A percentile compares a stretch with the other conserved stretches of the same genome.
phyloP scores from a whole-genome alignment of 35 echinoderm and acorn worm genomes.

The Heliocidaris tuberculata region DNA sequence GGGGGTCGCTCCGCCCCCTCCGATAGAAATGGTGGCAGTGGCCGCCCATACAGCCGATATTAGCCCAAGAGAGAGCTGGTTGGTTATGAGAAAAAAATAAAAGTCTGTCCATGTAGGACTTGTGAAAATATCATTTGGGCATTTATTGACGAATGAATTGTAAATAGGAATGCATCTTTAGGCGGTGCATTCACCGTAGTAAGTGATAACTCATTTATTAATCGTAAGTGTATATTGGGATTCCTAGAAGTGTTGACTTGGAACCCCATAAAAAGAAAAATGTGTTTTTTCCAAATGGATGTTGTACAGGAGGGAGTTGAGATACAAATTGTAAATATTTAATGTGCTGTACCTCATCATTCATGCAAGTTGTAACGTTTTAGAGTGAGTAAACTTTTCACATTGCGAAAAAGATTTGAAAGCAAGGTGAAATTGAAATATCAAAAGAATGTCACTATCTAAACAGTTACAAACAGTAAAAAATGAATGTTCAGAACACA shows the following conservation, averaged over 20 bases:
- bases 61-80: neutral
- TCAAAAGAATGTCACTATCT: neutral
- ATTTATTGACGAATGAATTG: neutral
- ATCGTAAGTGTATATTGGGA: neutral
- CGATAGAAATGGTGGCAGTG: conserved; percentile 26
- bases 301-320: neutral
- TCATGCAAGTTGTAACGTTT: neutral
- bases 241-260: neutral
- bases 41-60: conserved; percentile 26
- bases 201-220: neutral
- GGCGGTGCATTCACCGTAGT: neutral
- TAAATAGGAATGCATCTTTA: conserved; percentile 5
- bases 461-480: neutral
- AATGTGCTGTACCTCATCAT: neutral
- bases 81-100: neutral
- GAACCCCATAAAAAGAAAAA: neutral
- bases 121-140: neutral
- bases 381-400: neutral
- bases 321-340: neutral
- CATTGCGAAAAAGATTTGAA: neutral
- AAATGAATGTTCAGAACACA: neutral
- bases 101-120: neutral
- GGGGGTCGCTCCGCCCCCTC: conserved; percentile 14
- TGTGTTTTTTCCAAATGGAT: neutral
- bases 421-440: neutral